phyloP scores from a whole-genome alignment of 2,113 vertebrate species.

The Oostethus manadensis region DNA sequence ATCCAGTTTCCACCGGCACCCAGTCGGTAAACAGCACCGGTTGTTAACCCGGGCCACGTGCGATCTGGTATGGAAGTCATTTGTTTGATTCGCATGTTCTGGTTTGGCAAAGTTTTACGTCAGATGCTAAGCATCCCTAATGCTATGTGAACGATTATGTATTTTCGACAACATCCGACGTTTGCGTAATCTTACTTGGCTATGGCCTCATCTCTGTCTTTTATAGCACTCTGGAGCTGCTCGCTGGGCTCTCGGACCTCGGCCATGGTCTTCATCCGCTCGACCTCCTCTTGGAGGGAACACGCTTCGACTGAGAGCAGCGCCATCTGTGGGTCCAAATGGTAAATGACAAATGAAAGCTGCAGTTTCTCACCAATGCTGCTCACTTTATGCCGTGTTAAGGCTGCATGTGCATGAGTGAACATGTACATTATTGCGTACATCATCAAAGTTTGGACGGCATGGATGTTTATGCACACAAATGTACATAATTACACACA shows the following conservation, averaged over 20 bases:
- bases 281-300: conserved; percentile 83
- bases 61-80: no score
- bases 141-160: no score
- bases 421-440: background rate
- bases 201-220: conserved; percentile 93
- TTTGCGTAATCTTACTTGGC: conserved; percentile 77
- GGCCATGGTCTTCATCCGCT: conserved; percentile 75
- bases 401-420: no score
- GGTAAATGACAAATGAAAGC: background rate
- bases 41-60: no score
- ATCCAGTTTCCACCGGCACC: no score
- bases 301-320: conserved; percentile 89
- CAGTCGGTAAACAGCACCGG: no score
- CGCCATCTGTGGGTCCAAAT: conserved; percentile 74
- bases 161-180: no score
- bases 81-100: no score
- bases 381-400: no score
- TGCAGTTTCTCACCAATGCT: background rate
- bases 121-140: background rate
- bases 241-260: conserved; percentile 83
- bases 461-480: no score
- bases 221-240: conserved; percentile 89
- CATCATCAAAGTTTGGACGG: no score
- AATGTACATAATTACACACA: background rate
- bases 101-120: no score